phyloP scores from a whole-genome alignment of 2,888 invertebrate genomes.

The Chesias legatella region DNA sequence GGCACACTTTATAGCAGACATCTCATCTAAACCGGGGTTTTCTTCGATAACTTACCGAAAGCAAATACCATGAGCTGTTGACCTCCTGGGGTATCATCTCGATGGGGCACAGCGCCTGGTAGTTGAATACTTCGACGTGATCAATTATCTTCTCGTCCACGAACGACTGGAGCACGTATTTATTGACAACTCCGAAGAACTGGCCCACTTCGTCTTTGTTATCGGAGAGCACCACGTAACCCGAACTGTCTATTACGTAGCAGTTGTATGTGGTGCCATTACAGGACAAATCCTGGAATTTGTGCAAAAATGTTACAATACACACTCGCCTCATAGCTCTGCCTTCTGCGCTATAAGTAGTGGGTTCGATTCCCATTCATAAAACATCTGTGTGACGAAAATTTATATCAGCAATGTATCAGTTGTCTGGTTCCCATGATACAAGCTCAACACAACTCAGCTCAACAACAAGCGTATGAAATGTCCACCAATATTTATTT shows the following conservation, averaged over 20 bases:
- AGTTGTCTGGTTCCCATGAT: too few relatives aligned
- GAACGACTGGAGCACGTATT: constrained; percentile 87
- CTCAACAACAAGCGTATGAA: too few relatives aligned
- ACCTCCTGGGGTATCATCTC: constrained; percentile 34
- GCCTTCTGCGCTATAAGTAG: too few relatives aligned
- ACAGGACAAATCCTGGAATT: constrained; percentile 63
- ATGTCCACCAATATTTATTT: too few relatives aligned
- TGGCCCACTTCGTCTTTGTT: constrained; percentile 85
- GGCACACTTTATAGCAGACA: too few relatives aligned
- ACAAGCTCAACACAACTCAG: too few relatives aligned
- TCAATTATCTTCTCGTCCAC: constrained; percentile 86
- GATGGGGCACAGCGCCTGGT: constrained; percentile 87
- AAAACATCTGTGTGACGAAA: too few relatives aligned
- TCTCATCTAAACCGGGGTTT: not conserved
- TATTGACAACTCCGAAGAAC: constrained; percentile 89
- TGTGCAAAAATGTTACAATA: constrained; percentile 15
- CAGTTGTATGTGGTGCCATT: constrained; percentile 84
- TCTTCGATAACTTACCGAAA: constrained; percentile 42
- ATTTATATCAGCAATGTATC: too few relatives aligned
- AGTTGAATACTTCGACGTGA: constrained; percentile 89
- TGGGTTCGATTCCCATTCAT: too few relatives aligned
- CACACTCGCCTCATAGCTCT: too few relatives aligned
- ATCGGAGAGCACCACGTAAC: constrained; percentile 88
- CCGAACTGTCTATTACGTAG: constrained; percentile 95
- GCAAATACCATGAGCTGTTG: constrained; percentile 50